These are phyloP conservation scores for Sinocyclocheilus anophthalmus DNA, from an alignment of 2,113 vertebrate genomes.

Conservation along the genomic window DNA sequence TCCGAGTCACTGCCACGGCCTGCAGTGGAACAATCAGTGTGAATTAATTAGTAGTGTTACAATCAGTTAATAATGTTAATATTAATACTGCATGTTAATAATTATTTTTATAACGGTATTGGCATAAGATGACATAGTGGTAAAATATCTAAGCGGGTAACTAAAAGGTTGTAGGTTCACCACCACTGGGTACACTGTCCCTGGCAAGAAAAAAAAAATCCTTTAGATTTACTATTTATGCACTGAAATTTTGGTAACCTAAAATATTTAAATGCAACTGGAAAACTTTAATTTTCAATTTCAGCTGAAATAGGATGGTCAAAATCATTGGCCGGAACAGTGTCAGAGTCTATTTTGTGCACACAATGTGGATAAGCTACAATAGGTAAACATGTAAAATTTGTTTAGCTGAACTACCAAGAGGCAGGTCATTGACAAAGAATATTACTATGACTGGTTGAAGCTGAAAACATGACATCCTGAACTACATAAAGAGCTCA, in stretches of 20 bases:
- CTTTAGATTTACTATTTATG: not conserved
- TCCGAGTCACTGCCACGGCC: conserved; percentile 96
- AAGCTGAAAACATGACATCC: not conserved
- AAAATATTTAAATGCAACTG: not conserved
- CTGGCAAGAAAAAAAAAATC: not conserved
- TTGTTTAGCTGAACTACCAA: not conserved
- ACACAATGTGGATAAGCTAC: not conserved
- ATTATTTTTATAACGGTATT: not conserved
- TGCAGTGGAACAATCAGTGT: conserved; percentile 57
- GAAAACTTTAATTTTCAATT: not conserved
- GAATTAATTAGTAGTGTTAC: not conserved
- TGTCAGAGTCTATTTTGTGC: too few species aligned
- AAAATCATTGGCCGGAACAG: not conserved
- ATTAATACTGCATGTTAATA: not conserved
- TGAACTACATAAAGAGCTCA: not conserved
- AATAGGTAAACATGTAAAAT: not conserved
- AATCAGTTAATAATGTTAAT: not conserved
- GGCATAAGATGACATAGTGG: not conserved
- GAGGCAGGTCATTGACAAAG: not conserved
- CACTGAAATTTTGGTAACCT: not conserved
- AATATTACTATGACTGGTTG: not conserved
- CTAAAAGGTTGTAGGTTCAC: not conserved
- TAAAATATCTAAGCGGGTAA: not conserved
- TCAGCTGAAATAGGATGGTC: not conserved
- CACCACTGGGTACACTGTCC: not conserved